These are phyloP conservation scores for Gryon sp. DNA, from an alignment of 1,140 invertebrate species.

Conservation along the genomic window DNA sequence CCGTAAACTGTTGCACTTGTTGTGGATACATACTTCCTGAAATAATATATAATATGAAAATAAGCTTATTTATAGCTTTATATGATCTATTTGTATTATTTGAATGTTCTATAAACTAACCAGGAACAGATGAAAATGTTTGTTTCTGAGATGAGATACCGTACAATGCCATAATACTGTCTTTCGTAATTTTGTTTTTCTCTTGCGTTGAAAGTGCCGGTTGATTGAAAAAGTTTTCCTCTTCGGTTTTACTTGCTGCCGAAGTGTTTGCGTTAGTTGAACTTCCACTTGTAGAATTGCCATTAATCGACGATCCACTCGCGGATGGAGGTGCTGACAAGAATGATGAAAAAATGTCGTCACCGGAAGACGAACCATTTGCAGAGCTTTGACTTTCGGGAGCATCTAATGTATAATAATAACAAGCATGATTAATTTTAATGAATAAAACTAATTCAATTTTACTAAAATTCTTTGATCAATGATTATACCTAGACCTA, in stretches of 20 bases:
- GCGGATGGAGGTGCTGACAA: slow-evolving; percentile 84
- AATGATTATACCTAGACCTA: slow-evolving; percentile 80
- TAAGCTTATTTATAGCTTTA: neutral
- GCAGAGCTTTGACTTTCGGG: slow-evolving; percentile 71
- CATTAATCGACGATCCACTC: slow-evolving; percentile 57
- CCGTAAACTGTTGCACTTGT: slow-evolving; percentile 63
- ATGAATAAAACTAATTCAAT: too few relatives aligned
- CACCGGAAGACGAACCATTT: slow-evolving; percentile 77
- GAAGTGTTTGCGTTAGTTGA: slow-evolving; percentile 69
- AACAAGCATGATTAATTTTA: neutral
- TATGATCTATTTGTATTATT: slow-evolving; percentile 1
- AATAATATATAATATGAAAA: slow-evolving; percentile 28
- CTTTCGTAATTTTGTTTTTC: slow-evolving; percentile 92
- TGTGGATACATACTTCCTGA: slow-evolving; percentile 72
- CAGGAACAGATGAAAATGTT: slow-evolving; percentile 68
- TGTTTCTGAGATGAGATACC: slow-evolving; percentile 80
- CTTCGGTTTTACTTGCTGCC: slow-evolving; percentile 85
- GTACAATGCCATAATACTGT: slow-evolving; percentile 95
- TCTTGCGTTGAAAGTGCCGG: slow-evolving; percentile 86
- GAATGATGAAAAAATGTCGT: slow-evolving; percentile 89
- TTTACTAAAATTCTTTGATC: neutral
- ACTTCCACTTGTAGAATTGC: slow-evolving; percentile 65
- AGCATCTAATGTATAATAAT: slow-evolving; percentile 71
- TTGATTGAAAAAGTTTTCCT: slow-evolving; percentile 95
- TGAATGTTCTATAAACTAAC: slow-evolving; percentile 59